phyloP scores from a whole-genome alignment of 2,797 vertebrate species.

The Danio choprae region DNA sequence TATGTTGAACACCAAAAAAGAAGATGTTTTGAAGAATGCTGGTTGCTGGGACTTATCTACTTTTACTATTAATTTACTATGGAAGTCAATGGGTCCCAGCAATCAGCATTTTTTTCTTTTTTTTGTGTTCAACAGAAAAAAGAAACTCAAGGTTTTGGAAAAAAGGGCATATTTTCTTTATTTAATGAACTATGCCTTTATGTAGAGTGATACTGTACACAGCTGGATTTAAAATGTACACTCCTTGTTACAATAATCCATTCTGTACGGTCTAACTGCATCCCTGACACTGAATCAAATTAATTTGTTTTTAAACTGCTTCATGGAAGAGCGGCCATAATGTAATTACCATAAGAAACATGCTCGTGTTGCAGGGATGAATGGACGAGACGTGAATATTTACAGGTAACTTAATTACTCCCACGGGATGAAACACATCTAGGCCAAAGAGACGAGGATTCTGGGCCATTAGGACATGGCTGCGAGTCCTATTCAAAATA shows the following conservation, averaged over 20 bases:
- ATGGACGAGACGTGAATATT: slow-evolving; percentile 76
- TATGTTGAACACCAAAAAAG: no score
- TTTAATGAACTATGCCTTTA: no score
- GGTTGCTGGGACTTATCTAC: no score
- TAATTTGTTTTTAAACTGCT: slow-evolving; percentile 70
- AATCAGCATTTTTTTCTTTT: no score
- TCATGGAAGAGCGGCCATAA: slow-evolving; percentile 72
- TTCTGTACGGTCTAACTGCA: slow-evolving; percentile 10
- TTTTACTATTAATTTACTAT: no score
- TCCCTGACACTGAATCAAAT: slow-evolving; percentile 40
- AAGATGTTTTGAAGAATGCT: no score
- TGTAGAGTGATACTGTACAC: neutral
- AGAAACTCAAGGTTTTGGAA: no score
- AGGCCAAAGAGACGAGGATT: slow-evolving; percentile 80
- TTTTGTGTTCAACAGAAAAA: no score
- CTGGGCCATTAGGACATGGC: slow-evolving; percentile 63
- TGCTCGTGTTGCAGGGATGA: slow-evolving; percentile 73
- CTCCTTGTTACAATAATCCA: slow-evolving; percentile 26
- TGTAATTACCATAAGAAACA: slow-evolving; percentile 79
- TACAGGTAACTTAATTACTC: slow-evolving; percentile 84
- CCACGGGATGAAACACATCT: slow-evolving; percentile 81
- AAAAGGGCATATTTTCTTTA: no score
- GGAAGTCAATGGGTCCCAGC: no score
- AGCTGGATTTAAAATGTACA: slow-evolving; percentile 4
- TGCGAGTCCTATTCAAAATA: slow-evolving; percentile 56